A percentile compares a stretch with the other conserved stretches of the same genome.
phyloP scores from a whole-genome alignment of 92 coral and sea anemone species.

The Blastomussa wellsi region DNA sequence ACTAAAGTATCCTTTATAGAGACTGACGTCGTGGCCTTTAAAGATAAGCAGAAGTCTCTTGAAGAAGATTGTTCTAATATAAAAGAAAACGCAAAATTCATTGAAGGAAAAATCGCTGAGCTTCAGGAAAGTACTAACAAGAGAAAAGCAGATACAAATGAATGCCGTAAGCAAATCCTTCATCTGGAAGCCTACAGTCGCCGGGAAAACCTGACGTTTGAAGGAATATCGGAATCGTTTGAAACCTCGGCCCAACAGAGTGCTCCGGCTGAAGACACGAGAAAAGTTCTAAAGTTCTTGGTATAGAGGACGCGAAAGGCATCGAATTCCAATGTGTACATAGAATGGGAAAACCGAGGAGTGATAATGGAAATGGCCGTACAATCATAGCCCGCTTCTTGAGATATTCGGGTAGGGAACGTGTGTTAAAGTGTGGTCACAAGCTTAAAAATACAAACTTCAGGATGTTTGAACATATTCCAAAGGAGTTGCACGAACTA shows the following conservation, averaged over 20 bases:
- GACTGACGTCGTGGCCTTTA: too few species aligned
- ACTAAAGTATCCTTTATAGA: not conserved
- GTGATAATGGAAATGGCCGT: too few species aligned
- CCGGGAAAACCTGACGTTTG: not conserved
- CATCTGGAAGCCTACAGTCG: conserved; percentile 4
- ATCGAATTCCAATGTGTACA: too few species aligned
- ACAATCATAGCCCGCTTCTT: too few species aligned
- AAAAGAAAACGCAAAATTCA: not conserved
- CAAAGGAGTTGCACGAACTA: too few species aligned
- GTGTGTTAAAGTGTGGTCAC: too few species aligned
- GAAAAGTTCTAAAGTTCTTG: too few species aligned
- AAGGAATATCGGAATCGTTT: not conserved
- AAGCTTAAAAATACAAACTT: too few species aligned
- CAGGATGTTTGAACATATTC: too few species aligned
- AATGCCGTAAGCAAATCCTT: not conserved
- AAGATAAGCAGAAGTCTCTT: not conserved
- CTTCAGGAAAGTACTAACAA: not conserved
- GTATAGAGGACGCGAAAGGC: too few species aligned
- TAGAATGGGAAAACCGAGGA: too few species aligned
- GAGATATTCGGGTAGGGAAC: too few species aligned
- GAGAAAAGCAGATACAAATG: not conserved
- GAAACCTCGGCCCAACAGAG: not conserved
- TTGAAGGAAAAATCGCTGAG: not conserved
- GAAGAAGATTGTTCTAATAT: not conserved
- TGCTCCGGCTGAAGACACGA: not conserved